Evolutionary conservation across 2,113 vertebrate genomes (phyloP).

Genomic region (Cyprinus carpio): DNA sequence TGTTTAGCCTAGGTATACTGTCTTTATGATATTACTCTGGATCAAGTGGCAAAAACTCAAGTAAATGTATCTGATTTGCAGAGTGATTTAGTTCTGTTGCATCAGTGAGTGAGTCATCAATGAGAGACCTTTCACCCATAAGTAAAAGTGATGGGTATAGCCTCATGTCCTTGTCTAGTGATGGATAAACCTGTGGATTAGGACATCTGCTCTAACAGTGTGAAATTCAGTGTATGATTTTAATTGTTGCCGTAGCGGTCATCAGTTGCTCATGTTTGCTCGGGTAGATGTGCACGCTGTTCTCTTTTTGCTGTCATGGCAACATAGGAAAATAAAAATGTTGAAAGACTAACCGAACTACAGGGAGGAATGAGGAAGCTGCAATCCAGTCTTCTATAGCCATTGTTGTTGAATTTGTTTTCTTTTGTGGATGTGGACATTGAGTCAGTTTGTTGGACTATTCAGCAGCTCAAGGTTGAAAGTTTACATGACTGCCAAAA

Average conservation of each 20-base stretch:
- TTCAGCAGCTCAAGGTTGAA: conserved; percentile 1
- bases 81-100: background rate
- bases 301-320: conserved; percentile 24
- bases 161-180: background rate
- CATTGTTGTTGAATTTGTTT: background rate
- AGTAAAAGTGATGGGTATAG: background rate
- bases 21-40: background rate
- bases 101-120: background rate
- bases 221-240: background rate
- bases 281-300: background rate
- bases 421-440: background rate
- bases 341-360: background rate
- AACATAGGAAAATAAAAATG: background rate
- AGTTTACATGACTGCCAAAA: conserved; percentile 13
- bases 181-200: background rate
- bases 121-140: background rate
- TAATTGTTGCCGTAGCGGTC: background rate
- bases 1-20: conserved; percentile 22
- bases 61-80: background rate
- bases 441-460: background rate
- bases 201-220: background rate
- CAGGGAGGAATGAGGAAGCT: conserved; percentile 21
- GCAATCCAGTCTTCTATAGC: background rate
- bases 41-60: background rate
- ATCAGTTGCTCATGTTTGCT: background rate